Evolutionary conservation across 2,113 vertebrate genomes (phyloP).

Genomic region (Paramormyrops kingsleyae): DNA sequence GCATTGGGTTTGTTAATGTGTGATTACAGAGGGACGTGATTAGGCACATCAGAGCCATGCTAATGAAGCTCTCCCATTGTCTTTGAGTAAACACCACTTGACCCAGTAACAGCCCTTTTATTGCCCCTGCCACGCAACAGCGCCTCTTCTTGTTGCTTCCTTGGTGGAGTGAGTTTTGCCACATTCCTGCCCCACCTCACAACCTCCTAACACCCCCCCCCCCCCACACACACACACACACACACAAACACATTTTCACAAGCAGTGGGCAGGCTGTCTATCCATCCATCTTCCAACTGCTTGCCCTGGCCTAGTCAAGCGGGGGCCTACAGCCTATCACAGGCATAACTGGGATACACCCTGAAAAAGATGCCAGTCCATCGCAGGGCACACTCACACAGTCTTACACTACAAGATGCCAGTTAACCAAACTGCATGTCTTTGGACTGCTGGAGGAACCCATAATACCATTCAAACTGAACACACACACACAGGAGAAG

Average conservation of each 20-base stretch:
- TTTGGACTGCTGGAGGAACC: background rate
- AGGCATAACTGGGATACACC: background rate
- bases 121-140: slow-evolving; percentile 23
- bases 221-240: background rate
- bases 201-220: background rate
- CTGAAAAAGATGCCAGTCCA: background rate
- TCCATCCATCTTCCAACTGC: background rate
- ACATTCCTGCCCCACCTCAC: slow-evolving; percentile 5
- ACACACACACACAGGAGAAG: background rate
- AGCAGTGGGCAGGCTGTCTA: background rate
- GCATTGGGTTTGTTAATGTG: background rate
- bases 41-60: slow-evolving; percentile 17
- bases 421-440: background rate
- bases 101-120: slow-evolving; percentile 31
- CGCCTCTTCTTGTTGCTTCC: slow-evolving; percentile 23
- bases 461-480: background rate
- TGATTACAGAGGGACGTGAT: slow-evolving; percentile 29
- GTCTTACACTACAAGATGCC: background rate
- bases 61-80: slow-evolving; percentile 31
- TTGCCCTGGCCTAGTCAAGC: background rate
- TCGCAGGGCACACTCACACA: background rate
- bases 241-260: background rate
- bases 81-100: slow-evolving; percentile 42
- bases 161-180: slow-evolving; percentile 21
- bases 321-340: background rate